These are phyloP conservation scores for Didymodactylos carnosus DNA, from an alignment of 2,888 invertebrate species.

Conservation along the genomic window DNA sequence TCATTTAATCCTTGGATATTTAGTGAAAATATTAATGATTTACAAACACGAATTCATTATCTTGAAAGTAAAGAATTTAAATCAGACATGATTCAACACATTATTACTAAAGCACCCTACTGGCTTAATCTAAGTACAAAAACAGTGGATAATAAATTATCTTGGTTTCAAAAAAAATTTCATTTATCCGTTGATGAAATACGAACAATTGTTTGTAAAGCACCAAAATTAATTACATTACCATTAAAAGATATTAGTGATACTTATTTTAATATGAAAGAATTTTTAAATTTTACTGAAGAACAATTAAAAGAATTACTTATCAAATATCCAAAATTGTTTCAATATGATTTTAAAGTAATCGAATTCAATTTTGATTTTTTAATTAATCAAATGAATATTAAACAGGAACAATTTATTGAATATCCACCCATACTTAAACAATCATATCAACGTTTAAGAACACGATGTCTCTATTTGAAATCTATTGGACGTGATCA, in stretches of 20 bases:
- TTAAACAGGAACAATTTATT: conserved; percentile 50
- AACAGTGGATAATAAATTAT: conserved; percentile 58
- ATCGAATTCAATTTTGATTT: conserved; percentile 48
- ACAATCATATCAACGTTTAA: conserved; percentile 46
- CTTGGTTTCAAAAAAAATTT: conserved; percentile 61
- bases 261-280: conserved; percentile 49
- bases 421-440: conserved; percentile 48
- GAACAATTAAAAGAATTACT: conserved; percentile 52
- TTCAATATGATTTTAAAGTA: conserved; percentile 8
- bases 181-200: conserved; percentile 52
- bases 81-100: conserved; percentile 45
- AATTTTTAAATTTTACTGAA: conserved; percentile 72
- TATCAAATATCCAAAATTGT: conserved; percentile 43
- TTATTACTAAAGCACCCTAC: conserved; percentile 41
- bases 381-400: conserved; percentile 56
- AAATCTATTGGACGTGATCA: conserved; percentile 53
- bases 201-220: conserved; percentile 44
- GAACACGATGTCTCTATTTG: conserved; percentile 60
- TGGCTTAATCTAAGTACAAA: conserved; percentile 44
- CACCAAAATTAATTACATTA: conserved; percentile 34
- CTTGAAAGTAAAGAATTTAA: conserved; percentile 58
- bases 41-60: conserved; percentile 44
- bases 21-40: conserved; percentile 49
- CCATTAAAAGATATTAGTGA: conserved; percentile 21
- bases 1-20: conserved; percentile 64